Evolutionary conservation across 2,888 invertebrate species (phyloP).

Genomic region (Chrysolina haemoptera): DNA sequence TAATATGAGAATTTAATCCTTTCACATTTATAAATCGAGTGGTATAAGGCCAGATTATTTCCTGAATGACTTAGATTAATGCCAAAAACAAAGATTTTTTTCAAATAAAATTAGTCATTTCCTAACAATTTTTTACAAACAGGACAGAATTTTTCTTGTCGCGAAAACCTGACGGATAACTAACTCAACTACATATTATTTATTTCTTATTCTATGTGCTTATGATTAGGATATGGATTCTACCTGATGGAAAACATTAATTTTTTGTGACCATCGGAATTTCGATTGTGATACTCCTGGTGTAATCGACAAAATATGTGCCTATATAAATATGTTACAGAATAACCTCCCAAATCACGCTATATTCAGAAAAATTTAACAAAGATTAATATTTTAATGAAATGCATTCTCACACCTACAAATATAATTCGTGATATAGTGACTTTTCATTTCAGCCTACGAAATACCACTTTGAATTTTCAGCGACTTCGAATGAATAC

Average conservation of each 20-base stretch:
- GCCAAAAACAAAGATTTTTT: too few species aligned
- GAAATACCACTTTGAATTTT: constrained; percentile 1
- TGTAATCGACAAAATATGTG: background rate
- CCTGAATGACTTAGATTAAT: too few species aligned
- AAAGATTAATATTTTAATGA: constrained; percentile 28
- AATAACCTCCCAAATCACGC: background rate
- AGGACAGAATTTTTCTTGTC: too few species aligned
- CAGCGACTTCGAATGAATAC: constrained; percentile 6
- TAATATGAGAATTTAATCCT: too few species aligned
- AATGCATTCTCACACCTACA: constrained; percentile 29
- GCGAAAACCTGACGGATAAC: too few species aligned
- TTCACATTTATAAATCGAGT: too few species aligned
- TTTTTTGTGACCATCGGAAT: background rate
- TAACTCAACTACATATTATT: too few species aligned
- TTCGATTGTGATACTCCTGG: background rate
- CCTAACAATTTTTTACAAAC: too few species aligned
- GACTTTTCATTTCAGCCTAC: constrained; percentile 21
- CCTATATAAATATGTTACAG: background rate
- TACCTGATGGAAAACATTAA: background rate
- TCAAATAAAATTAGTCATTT: too few species aligned
- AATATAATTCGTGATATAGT: constrained; percentile 13
- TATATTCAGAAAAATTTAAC: constrained; percentile 35
- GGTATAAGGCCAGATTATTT: too few species aligned
- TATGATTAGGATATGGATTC: background rate
- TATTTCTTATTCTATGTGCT: too few species aligned